Evolutionary conservation across 2,888 invertebrate genomes (phyloP).

Genomic region (Mycogona germanica): DNA sequence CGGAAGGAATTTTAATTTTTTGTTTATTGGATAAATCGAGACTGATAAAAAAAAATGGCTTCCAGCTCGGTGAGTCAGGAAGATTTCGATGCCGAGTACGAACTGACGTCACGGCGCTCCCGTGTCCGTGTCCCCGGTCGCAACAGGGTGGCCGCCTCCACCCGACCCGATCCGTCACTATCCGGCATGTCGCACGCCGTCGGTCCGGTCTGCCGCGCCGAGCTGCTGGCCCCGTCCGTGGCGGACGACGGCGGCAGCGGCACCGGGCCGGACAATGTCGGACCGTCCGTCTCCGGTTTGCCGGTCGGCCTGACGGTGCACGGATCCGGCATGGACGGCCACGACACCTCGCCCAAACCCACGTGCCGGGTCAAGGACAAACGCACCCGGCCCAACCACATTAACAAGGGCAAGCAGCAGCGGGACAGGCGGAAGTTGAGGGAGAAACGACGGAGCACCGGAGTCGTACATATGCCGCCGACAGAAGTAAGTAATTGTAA

Average conservation of each 20-base stretch:
- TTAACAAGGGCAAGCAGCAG: constrained; percentile 43
- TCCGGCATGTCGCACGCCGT: not conserved
- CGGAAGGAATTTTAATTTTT: too few relatives aligned
- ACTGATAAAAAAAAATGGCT: too few relatives aligned
- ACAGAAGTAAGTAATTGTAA: constrained; percentile 40
- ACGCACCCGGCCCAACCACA: constrained; percentile 38
- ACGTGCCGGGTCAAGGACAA: constrained; percentile 36
- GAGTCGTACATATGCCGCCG: constrained; percentile 45
- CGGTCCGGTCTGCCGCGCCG: too few relatives aligned
- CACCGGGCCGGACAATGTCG: constrained; percentile 23
- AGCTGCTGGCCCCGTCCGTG: not conserved
- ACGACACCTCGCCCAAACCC: constrained; percentile 38
- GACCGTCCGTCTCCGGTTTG: constrained; percentile 5
- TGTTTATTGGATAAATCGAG: not conserved
- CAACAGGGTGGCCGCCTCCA: not conserved
- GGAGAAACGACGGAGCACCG: constrained; percentile 46
- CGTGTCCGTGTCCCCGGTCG: constrained; percentile 31
- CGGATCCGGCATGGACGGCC: constrained; percentile 26
- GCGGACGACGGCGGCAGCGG: not conserved
- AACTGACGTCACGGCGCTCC: constrained; percentile 41
- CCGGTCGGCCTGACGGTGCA: constrained; percentile 15
- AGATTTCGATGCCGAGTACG: constrained; percentile 45
- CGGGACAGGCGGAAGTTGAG: constrained; percentile 45
- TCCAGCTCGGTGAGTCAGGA: constrained; percentile 48
- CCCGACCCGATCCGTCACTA: too few relatives aligned